Conservation (phyloP, 2,888 invertebrate species). For the Papilio gigon region DNA sequence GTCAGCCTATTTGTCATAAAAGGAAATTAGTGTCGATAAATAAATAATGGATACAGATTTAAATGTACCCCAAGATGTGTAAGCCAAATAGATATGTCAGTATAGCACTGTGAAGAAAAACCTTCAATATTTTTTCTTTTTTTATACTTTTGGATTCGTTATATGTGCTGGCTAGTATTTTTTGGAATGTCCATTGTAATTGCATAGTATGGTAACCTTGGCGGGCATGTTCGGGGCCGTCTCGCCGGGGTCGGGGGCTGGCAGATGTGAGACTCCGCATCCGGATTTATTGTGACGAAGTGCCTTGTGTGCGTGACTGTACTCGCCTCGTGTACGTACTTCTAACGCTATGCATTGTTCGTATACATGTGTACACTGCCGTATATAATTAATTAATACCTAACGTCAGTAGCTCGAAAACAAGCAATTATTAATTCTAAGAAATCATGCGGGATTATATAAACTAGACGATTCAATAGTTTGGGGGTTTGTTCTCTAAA, state of each 20-base stretch:
- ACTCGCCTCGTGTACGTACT: constrained; percentile 26
- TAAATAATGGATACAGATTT: too few species aligned
- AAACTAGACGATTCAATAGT: background rate
- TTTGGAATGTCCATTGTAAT: background rate
- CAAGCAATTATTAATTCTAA: background rate
- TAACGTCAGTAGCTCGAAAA: background rate
- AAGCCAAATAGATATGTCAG: too few species aligned
- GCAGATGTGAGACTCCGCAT: constrained; percentile 41
- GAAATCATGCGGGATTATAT: background rate
- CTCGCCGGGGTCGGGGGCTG: constrained; percentile 35
- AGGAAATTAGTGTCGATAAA: too few species aligned
- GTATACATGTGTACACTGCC: background rate
- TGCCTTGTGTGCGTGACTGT: constrained; percentile 33
- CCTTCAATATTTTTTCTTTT: background rate
- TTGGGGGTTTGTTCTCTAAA: too few species aligned
- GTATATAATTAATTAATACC: background rate
- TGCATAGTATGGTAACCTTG: background rate
- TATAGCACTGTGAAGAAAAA: background rate
- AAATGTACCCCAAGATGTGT: too few species aligned
- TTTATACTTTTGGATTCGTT: background rate
- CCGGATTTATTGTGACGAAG: constrained; percentile 42
- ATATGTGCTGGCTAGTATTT: background rate
- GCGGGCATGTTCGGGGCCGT: constrained; percentile 37
- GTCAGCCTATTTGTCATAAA: too few species aligned
- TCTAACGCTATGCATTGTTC: constrained; percentile 28